Evolutionary conservation across 92 coral and sea anemone species (phyloP), one percentile per base, ranked within the genome.

Genomic region (Heliopora coerulea): DNA sequence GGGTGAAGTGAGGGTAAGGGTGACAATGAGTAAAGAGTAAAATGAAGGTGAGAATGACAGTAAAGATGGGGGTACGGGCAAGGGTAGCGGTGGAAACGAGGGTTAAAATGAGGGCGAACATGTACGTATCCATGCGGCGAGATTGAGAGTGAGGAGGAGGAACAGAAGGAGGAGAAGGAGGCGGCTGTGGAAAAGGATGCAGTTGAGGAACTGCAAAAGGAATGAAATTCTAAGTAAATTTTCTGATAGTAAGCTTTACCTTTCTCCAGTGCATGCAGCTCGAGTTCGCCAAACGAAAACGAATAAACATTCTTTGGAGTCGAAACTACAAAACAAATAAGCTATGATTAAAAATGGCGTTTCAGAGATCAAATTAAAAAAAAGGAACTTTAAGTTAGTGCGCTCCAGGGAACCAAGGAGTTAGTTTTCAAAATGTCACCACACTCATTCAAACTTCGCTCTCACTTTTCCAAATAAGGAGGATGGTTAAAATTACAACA

Each of bases 261-360:
- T 67, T 1, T 44, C 48, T 17, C 26, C 74, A 49, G 59, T 13
- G 23, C 74, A 67, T 23, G 74, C 74, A 23, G 27, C 74, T 25
- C 0, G 12, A 37, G 74, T 67, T 49, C 54, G 11, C 74, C 74
- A 67, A 0, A 49, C 9, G 49, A 67, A 67, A 23, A 37, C 23
- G 29, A 46, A 67, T 41, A 28, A 7, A 21, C 74, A 67, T 32
- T 26, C 5, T 49, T 44, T 46, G 2, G 24, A 0, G 19, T 49
- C 24, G 37, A 49, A 67, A 10, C 72, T 65, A 65, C 5, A 8
- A 37, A 63, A 63, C 20, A n/a, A n/a, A n/a, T n/a, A n/a, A n/a
- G n/a, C n/a, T n/a, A n/a, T n/a, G n/a, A n/a, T n/a, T n/a, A n/a
- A n/a, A n/a, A n/a, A n/a, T n/a, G n/a, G n/a, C n/a, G n/a, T n/a